A percentile compares a stretch with the other conserved stretches of the same genome.
phyloP scores from a whole-genome alignment of 2,113 vertebrate genomes.

The Penelope pileata region DNA sequence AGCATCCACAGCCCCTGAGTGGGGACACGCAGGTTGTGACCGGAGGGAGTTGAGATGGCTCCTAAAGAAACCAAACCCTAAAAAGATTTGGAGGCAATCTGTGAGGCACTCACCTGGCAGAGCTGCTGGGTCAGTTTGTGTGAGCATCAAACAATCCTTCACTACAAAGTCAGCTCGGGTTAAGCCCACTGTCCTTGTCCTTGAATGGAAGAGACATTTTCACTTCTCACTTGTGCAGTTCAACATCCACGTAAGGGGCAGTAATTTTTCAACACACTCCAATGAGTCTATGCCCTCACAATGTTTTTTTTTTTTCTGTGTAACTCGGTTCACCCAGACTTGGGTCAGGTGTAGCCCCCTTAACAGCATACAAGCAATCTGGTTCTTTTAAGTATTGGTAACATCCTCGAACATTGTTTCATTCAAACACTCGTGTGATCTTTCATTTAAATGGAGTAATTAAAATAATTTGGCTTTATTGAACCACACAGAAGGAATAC shows the following conservation, averaged over 20 bases:
- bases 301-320: neutral
- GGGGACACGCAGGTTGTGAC: fast-evolving
- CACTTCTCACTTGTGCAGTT: neutral
- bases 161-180: fast-evolving
- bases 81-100: neutral
- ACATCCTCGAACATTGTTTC: neutral
- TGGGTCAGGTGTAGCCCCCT: neutral
- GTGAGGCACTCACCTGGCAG: neutral
- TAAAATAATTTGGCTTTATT: neutral
- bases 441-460: neutral
- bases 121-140: neutral
- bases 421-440: neutral
- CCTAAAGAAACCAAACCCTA: neutral
- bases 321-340: neutral
- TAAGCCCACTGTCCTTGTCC: neutral
- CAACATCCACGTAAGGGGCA: neutral
- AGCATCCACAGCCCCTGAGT: neutral
- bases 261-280: neutral
- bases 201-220: neutral
- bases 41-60: neutral
- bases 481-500: neutral
- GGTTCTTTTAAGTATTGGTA: neutral
- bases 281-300: neutral
- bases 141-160: neutral
- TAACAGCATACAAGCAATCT: neutral